Base-by-base conservation (phyloP, 2,888 invertebrate species). In the Seira sanloemensis region DNA sequence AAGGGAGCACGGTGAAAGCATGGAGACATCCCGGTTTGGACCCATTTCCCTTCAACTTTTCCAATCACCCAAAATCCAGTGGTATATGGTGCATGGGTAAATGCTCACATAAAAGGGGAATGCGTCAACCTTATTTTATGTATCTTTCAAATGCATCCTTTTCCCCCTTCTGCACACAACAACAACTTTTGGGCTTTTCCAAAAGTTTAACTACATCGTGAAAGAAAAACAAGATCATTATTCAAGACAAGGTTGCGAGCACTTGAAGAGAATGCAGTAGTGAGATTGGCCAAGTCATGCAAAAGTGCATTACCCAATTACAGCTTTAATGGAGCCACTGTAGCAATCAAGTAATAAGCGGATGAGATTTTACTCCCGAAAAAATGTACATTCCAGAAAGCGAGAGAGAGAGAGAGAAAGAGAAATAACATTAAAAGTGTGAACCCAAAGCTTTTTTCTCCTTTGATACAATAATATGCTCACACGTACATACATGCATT, bases 21-120 rank as follows among this genome's bases (percentile, higher is more conserved):
- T 50, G 78, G 78, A 75, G 84, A 84, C 75, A 84, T 78, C 78
- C 84, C 78, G 75, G 84, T 2, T 2, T 1, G 69, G 74, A 23
- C 78, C 84, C 84, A 84, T 84, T 84, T 84, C 19, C 71, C 78
- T 46, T 84, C 84, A 84, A 84, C 84, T 84, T 84, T 84, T 71
- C 69, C 75, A 84, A 84, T 84, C 78, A 50, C n/a, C n/a, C n/a
- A 83, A 78, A 83, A 77, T 68, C 83, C 77, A 78, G 74, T 73
- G 68, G 77, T 37, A 83, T 73, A 67, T 77, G 67, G 68, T 58
- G 69, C 68, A 74, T 74, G 75, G 80, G 80, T 69, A 80, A 68
- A 74, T n/a, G n/a, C n/a, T n/a, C n/a, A n/a, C n/a, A n/a, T n/a
- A 50, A 50, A 12, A 50, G 1, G 50, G 67, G 69, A 83, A 73